Evolutionary conservation across 2,797 vertebrate species (phyloP).

Genomic region (Falco novaeseelandiae): DNA sequence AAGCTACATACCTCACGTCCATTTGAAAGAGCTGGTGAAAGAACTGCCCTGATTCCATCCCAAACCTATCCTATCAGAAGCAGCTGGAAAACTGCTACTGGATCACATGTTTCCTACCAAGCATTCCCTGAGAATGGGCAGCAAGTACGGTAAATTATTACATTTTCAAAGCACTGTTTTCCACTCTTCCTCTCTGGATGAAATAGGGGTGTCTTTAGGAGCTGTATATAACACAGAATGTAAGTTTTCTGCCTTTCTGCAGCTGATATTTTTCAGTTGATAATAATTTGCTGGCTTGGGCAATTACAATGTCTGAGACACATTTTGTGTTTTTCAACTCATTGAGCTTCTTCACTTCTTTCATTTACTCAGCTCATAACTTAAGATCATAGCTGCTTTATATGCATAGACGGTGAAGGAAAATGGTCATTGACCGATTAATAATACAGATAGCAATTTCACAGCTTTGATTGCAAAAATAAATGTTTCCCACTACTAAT

Average conservation of each 20-base stretch:
- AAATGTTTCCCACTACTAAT: neutral
- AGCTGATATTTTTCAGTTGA: neutral
- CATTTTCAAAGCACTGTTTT: neutral
- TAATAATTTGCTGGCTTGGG: neutral
- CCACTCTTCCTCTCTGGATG: neutral
- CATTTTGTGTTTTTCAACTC: neutral
- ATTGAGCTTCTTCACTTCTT: neutral
- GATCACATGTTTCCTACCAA: neutral
- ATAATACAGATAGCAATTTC: neutral
- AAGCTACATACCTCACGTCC: neutral
- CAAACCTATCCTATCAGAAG: neutral
- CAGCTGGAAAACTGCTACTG: neutral
- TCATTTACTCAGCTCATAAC: neutral
- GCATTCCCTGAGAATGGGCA: neutral
- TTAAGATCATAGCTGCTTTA: neutral
- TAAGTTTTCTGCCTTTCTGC: neutral
- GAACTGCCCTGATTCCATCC: neutral
- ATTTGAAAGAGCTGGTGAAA: neutral
- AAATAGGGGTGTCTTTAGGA: neutral
- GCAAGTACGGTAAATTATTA: neutral
- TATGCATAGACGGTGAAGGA: neutral
- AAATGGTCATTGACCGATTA: neutral
- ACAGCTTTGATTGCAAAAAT: neutral
- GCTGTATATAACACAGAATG: neutral
- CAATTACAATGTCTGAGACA: neutral